phyloP scores from a whole-genome alignment of 2,797 vertebrate species.

The Gymnopithys bicolor region DNA sequence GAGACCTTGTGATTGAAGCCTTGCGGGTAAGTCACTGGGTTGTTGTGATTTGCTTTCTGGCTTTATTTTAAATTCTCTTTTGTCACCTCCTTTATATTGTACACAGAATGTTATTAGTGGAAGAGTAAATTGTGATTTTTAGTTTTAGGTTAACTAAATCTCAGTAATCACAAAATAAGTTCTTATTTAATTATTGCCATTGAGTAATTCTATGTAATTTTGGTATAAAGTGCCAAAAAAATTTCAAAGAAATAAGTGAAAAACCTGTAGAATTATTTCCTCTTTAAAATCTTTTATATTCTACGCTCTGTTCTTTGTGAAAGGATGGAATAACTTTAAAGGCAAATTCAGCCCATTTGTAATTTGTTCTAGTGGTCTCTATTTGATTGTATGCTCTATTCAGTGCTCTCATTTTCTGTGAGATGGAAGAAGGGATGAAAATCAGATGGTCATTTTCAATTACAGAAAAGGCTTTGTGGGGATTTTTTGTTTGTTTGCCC shows the following conservation, averaged over 20 bases:
- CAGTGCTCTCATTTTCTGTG: background rate
- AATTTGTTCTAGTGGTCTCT: background rate
- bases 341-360: background rate
- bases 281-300: background rate
- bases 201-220: background rate
- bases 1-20: conserved; percentile 96
- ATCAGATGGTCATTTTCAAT: background rate
- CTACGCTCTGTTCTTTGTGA: background rate
- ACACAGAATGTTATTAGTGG: background rate
- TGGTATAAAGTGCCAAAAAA: background rate
- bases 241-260: background rate
- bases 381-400: background rate
- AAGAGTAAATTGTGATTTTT: background rate
- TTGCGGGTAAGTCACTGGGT: conserved; percentile 85
- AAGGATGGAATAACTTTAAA: background rate
- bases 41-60: background rate
- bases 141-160: background rate
- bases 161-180: background rate
- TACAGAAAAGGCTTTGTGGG: background rate
- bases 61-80: background rate
- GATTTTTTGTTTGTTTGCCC: background rate
- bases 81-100: background rate
- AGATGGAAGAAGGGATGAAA: background rate
- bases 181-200: background rate
- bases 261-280: background rate